phyloP scores from a whole-genome alignment of 2,113 vertebrate species.

The Nymphicus hollandicus region DNA sequence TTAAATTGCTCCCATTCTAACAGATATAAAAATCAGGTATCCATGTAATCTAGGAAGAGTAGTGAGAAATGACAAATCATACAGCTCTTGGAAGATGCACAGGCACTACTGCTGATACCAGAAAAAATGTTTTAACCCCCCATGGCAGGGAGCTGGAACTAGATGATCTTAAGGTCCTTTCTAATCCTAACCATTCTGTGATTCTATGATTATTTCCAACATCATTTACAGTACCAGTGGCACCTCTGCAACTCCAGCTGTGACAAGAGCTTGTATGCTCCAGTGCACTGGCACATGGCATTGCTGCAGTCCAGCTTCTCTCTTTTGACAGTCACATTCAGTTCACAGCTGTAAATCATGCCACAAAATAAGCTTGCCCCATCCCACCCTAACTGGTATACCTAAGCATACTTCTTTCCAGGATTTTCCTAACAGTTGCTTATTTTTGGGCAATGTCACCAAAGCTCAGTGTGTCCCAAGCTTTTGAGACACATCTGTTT shows the following conservation, averaged over 20 bases:
- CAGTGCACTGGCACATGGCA: neutral
- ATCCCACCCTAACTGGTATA: neutral
- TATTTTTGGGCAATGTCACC: neutral
- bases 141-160: neutral
- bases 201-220: neutral
- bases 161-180: neutral
- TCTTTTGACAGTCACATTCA: neutral
- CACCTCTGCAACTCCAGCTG: neutral
- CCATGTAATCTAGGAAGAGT: neutral
- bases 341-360: neutral
- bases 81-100: neutral
- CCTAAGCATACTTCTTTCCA: neutral
- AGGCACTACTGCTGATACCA: neutral
- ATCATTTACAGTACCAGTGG: neutral
- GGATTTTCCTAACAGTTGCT: neutral
- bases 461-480: neutral
- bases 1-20: neutral
- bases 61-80: neutral
- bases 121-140: neutral
- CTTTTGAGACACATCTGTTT: slow-evolving; percentile 11
- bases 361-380: neutral
- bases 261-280: neutral
- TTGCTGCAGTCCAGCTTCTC: neutral
- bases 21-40: neutral
- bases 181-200: neutral